Percentiles rank a stretch among this genome's conserved stretches.
These are phyloP conservation scores for Irena cyanogastra DNA, from an alignment of 2,113 vertebrate genomes.

Conservation along the genomic window DNA sequence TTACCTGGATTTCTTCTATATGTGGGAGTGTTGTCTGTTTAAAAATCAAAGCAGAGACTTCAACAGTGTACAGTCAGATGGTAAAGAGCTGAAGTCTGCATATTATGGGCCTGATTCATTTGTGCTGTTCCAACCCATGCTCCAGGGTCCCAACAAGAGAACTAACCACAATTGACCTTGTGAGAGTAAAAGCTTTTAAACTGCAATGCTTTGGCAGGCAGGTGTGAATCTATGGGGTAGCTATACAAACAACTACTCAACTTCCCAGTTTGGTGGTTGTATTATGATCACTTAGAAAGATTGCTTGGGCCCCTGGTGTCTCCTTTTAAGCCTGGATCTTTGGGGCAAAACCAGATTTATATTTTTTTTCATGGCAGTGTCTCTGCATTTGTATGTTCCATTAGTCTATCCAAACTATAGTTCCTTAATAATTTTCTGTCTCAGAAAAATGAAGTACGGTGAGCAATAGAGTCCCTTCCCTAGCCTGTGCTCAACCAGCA, in stretches of 20 bases:
- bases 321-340: not conserved
- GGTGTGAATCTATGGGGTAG: not conserved
- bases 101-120: constrained; percentile 27
- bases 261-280: not conserved
- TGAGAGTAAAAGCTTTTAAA: constrained; percentile 4
- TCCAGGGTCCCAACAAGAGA: not conserved
- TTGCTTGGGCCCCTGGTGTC: not conserved
- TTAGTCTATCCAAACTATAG: not conserved
- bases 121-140: constrained; percentile 15
- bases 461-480: not conserved
- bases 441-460: not conserved
- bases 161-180: constrained; percentile 24
- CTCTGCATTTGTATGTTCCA: not conserved
- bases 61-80: not conserved
- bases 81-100: constrained; percentile 17
- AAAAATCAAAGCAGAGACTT: not conserved
- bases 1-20: not conserved
- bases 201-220: not conserved
- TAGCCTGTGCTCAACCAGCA: not conserved
- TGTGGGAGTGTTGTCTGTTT: not conserved
- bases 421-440: not conserved
- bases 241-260: constrained; percentile 22
- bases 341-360: not conserved
- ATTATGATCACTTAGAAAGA: not conserved
- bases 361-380: not conserved